Evolutionary conservation across 1,140 invertebrate species (phyloP), one percentile per base, ranked within the genome.

Genomic region (Lamellibrachia luymesi): DNA sequence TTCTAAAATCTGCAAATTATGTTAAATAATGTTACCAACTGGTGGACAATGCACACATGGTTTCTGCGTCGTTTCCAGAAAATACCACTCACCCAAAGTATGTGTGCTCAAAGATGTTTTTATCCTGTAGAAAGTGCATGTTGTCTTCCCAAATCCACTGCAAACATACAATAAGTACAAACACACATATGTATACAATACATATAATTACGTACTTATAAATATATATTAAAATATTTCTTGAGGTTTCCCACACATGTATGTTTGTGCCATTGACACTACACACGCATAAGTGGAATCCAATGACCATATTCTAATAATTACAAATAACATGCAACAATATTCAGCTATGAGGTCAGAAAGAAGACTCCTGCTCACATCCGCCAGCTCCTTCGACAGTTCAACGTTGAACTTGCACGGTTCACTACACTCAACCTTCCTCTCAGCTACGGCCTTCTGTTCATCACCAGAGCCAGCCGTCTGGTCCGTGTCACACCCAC

Each of bases 81-180:
- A 38, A 38, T 38, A 38, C 38, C 49, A 97, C 97, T 97, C 96
- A 98, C 98, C 98, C 98, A 96, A 98, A 99, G 95, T 99, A 99
- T 0, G 98, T 98, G 95, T 99, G 98, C 95, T 99, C 98, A 95
- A 99, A 99, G 94, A 99, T 98, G 96, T 98, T 99, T 96, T 98
- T 98, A 96, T 99, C 98, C 95, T 98, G 98, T 90, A 99, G 97
- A 95, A 99, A 99, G 95, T 98, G 98, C 97, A 98, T 98, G 95
- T 99, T 99, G 96, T 99, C 98, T 94, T 98, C 97, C 98, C 98
- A 99, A 93, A 99, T 96, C 95, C 96, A 96, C 95, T 96, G 94
- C 10, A 95, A 94, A 93, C 93, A 93, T 90, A 80, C 91, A 50
- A 92, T 92, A 51, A 13, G 10, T 80, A 94, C 91, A 22, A 80